A percentile compares a stretch with the other conserved stretches of the same genome.
These are phyloP conservation scores for Tragelaphus buxtoni DNA, from an alignment of 2,113 vertebrate genomes.

Conservation along the genomic window DNA sequence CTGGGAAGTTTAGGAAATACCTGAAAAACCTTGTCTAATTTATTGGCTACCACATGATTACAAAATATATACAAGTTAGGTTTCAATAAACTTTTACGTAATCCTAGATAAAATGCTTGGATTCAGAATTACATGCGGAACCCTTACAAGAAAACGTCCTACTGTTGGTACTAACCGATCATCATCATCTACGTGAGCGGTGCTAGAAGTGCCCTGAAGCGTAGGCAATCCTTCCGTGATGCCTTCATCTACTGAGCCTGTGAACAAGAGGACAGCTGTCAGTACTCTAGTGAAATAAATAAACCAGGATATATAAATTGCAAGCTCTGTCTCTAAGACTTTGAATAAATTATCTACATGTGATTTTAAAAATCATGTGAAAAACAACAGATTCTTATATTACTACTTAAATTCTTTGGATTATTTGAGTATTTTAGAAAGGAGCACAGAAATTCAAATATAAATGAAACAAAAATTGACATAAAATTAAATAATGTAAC, in stretches of 20 bases:
- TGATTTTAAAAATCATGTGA: not conserved
- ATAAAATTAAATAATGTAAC: not conserved
- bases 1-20: not conserved
- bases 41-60: not conserved
- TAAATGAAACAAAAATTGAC: not conserved
- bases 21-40: not conserved
- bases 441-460: constrained; percentile 8
- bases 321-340: not conserved
- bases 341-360: not conserved
- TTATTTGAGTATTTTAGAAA: constrained; percentile 17
- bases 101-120: not conserved
- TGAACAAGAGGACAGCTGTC: constrained; percentile 12
- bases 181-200: constrained; percentile 90
- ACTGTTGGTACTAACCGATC: constrained; percentile 87
- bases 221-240: constrained; percentile 92
- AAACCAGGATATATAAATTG: not conserved
- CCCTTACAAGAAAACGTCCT: constrained; percentile 23
- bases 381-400: not conserved
- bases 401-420: not conserved
- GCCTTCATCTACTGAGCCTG: constrained; percentile 95
- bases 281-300: not conserved
- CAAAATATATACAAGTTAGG: not conserved
- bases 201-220: constrained; percentile 87
- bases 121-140: not conserved
- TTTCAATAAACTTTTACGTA: not conserved